Evolutionary conservation across 2,113 vertebrate genomes (phyloP).

Genomic region (Dendrocopos noguchii): DNA sequence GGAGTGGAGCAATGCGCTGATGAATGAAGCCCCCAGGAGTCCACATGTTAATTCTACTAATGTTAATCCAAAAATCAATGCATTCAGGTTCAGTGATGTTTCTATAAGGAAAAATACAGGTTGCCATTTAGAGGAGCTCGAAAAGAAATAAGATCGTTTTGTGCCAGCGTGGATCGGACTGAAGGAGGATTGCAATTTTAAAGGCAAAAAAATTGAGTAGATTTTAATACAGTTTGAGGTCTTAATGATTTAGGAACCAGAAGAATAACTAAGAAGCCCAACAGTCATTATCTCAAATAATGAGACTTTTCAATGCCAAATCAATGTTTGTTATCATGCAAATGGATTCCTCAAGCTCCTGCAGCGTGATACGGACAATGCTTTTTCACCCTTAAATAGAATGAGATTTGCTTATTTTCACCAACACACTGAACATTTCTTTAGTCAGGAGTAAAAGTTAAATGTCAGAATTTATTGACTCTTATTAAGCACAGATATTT

Average conservation of each 20-base stretch:
- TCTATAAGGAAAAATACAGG: not conserved
- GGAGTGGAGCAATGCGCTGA: fast-evolving
- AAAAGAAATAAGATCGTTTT: not conserved
- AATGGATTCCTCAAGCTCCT: slow-evolving; percentile 80
- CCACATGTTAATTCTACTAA: not conserved
- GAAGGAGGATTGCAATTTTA: not conserved
- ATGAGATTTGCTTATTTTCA: slow-evolving; percentile 72
- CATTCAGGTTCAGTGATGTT: not conserved
- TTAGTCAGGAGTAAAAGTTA: slow-evolving; percentile 75
- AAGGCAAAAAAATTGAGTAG: not conserved
- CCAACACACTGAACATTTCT: slow-evolving; percentile 56
- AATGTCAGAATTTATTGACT: slow-evolving; percentile 75
- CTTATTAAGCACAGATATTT: slow-evolving; percentile 62
- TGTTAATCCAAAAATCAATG: not conserved
- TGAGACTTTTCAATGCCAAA: slow-evolving; percentile 85
- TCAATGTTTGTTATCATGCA: slow-evolving; percentile 85
- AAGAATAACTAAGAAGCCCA: slow-evolving; percentile 79
- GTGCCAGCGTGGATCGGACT: not conserved
- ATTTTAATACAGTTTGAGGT: slow-evolving; percentile 13
- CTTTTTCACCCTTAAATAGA: slow-evolving; percentile 74
- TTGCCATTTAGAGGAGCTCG: not conserved
- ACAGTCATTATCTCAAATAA: slow-evolving; percentile 84
- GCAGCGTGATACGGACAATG: slow-evolving; percentile 74
- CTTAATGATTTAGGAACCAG: slow-evolving; percentile 81
- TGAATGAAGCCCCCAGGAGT: not conserved